Base-by-base conservation (phyloP, 2,888 invertebrate species). In the Bombylius discolor region DNA sequence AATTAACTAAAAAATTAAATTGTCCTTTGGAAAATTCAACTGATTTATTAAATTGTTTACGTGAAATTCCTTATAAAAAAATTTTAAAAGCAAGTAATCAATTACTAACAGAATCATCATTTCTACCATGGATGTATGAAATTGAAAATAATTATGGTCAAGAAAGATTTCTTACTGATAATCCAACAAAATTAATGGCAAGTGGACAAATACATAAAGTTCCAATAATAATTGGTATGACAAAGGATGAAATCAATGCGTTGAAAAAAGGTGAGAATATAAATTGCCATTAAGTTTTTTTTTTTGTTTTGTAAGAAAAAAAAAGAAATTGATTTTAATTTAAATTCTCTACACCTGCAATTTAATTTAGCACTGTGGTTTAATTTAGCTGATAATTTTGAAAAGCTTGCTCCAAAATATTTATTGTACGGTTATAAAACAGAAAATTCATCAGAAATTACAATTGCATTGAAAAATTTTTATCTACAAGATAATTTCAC, bases 141-240 rank as follows among this genome's bases (percentile, higher is more conserved):
- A 76, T 85, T 8, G 85, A 86, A 65, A 76, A 75, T 0, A 81
- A 83, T 64, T 77, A 79, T 56, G 83, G 83, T 0, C 81, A 83
- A 62, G 81, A 83, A 65, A 73, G 82, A 58, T 86, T 83, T 66
- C 68, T 86, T 6, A 59, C 76, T 1, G 78, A 77, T 7, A 76
- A 83, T 62, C 85, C 85, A 0, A 70, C 75, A 47, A 76, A 77
- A 36, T 71, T 81, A 1, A 78, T 82, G 34, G 68, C 73, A 7
- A 65, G 74, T 49, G 81, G 81, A 0, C 71, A 78, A 47, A 77
- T 23, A 23, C 69, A 79, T 45, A 76, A 79, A 42, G 81, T 85
- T 7, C 86, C 87, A 0, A 68, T 81, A 51, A 78, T 87, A 55
- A 74, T 80, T 58, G 83, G 85, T 51, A 76, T 83, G 56, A 84